Base-by-base conservation (phyloP, 1,140 invertebrate species). In the Uloborus diversus region DNA sequence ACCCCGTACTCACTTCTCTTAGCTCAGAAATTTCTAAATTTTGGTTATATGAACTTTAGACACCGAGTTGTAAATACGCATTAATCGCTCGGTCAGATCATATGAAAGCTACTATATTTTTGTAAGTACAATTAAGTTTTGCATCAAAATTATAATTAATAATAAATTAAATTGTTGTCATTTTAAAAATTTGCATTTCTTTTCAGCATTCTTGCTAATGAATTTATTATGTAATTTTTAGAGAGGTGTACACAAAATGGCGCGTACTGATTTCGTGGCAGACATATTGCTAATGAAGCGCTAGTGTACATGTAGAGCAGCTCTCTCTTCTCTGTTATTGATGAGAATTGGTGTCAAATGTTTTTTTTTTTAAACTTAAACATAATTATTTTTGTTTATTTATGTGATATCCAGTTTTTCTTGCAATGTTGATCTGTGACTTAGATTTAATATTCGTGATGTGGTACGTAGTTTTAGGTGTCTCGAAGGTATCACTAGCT, bases 41-140 rank as follows among this genome's bases (percentile, higher is more conserved):
- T 66, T 61, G 27, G 28, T 35, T 62, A 78, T 78, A 65, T 78
- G 30, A 78, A 51, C 27, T 35, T 53, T 65, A 57, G n/a, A 78
- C 32, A 64, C 73, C 73, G 73, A 78, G 73, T 65, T 78, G 73
- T 78, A 78, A 78, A 78, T 78, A 78, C 73, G 73, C 73, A 78
- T 64, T n/a, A 66, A 78, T 65, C 73, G 62, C 73, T 78, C 73
- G 73, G 73, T 78, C 27, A 30, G 28, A 47, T 37, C 47, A 65
- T 35, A 33, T 32, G 27, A 32, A 65, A 59, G 56, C 62, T 20
- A 7, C 7, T 78, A 75, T 78, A 65, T 78, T 78, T 78, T 78
- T 78, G 73, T 78, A 35, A 78, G 73, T 78, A 73, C 30, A n/a
- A 53, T 53, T n/a, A 20, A 17, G 17, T 53, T n/a, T 20, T 53